phyloP scores from a whole-genome alignment of 2,113 vertebrate genomes.

The Vidua chalybeata region DNA sequence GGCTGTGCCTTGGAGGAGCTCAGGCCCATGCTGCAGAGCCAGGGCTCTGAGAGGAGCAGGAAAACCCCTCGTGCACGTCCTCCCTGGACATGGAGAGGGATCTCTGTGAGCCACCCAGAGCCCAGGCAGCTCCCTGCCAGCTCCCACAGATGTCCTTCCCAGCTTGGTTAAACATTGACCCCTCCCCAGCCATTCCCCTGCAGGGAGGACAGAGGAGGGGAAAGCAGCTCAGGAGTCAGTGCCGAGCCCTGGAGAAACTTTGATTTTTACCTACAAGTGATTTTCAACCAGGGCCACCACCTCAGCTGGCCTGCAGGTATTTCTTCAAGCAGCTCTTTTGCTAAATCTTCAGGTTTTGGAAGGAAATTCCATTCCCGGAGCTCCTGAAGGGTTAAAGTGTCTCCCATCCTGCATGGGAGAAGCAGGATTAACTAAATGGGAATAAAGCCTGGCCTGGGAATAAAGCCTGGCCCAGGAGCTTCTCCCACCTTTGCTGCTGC shows the following conservation, averaged over 20 bases:
- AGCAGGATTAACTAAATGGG: background rate
- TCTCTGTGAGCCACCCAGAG: fast-evolving
- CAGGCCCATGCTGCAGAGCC: conserved; percentile 66
- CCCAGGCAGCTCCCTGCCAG: fast-evolving
- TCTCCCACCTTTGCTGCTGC: background rate
- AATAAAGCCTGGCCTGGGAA: background rate
- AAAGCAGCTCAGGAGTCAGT: background rate
- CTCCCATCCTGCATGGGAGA: background rate
- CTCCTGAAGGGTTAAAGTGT: background rate
- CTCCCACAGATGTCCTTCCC: background rate
- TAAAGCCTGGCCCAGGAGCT: background rate
- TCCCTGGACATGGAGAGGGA: background rate
- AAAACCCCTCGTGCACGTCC: fast-evolving
- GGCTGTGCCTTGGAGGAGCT: conserved; percentile 52
- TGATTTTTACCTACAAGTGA: background rate
- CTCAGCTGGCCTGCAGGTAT: background rate
- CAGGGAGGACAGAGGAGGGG: background rate
- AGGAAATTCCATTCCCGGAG: background rate
- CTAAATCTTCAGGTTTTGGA: background rate
- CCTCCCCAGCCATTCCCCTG: background rate
- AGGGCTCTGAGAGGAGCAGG: background rate
- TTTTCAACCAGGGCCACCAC: background rate
- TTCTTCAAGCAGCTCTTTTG: background rate
- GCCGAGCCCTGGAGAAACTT: background rate
- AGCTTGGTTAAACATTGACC: conserved; percentile 78